phyloP scores from a whole-genome alignment of 2,113 vertebrate genomes.

The Motacilla tschutschensis region DNA sequence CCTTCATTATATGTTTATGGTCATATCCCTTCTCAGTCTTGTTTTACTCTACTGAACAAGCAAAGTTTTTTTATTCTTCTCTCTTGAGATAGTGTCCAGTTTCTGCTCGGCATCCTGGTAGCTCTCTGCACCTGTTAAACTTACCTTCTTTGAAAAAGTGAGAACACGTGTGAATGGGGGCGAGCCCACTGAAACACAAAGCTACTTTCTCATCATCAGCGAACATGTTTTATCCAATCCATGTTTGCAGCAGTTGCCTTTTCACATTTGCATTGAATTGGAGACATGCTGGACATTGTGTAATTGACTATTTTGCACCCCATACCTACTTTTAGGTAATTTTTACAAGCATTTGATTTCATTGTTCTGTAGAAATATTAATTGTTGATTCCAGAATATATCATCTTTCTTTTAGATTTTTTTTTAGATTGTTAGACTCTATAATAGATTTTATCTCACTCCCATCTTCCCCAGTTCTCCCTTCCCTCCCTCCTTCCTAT shows the following conservation, averaged over 20 bases:
- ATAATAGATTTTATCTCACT: background rate
- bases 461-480: background rate
- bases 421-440: background rate
- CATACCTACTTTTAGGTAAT: background rate
- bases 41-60: background rate
- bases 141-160: background rate
- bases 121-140: background rate
- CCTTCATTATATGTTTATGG: background rate
- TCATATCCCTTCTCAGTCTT: background rate
- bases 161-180: accelerated
- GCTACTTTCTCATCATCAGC: background rate
- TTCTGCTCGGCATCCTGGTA: background rate
- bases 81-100: background rate
- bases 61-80: background rate
- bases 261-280: background rate
- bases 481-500: background rate
- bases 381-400: background rate
- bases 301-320: background rate
- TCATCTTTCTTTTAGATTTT: background rate
- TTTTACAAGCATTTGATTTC: background rate
- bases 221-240: background rate
- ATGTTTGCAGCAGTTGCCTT: background rate
- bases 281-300: background rate
- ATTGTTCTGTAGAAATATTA: background rate
- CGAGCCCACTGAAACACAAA: background rate